Base-by-base conservation (phyloP, 2,888 invertebrate species). In the Willowsia nigromaculata region DNA sequence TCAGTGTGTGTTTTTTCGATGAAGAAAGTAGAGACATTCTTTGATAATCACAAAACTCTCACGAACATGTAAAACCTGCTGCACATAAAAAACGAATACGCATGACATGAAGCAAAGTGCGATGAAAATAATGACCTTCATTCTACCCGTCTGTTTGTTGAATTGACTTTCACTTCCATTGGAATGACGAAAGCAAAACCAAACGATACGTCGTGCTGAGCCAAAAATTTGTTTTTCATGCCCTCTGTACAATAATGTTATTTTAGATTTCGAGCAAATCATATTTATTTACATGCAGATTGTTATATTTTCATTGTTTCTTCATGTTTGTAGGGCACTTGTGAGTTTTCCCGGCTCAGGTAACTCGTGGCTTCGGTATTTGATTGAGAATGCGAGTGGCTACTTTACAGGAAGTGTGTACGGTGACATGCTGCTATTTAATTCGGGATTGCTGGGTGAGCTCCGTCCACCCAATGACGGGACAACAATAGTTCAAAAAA, bases 311-410 rank as follows among this genome's bases (percentile, higher is more conserved):
- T 84, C 13, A n/a, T 78, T 33, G 11, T 18, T 56, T 65, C 18
- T 33, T 59, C 53, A 33, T 9, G 13, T 68, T 89, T 89, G 11
- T 85, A 92, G 92, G 82, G 93, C 93, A 68, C 92, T 93, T 30
- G 93, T 93, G 30, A 93, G 93, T 50, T 94, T 93, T 88, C 93
- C 93, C 6, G 93, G 93, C 22, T 93, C 92, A 33, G 93, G 93
- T 7, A 93, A 94, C 91, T 93, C 93, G n/a, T 94, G 94, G 94
- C 90, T 93, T 9, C 91, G 94, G n/a, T 93, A 93, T 88, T 90
- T 93, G 80, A 92, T 94, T n/a, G 93, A 94, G 91, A 91, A 92
- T 30, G 93, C 93, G 25, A 92, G 93, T 59, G 94, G 93, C 6
- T 90, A 93, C 62, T 93, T 93, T 92, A 93, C 93, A n/a, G 93